phyloP scores from a whole-genome alignment of 92 coral and sea anemone genomes.

The Heliopora coerulea region DNA sequence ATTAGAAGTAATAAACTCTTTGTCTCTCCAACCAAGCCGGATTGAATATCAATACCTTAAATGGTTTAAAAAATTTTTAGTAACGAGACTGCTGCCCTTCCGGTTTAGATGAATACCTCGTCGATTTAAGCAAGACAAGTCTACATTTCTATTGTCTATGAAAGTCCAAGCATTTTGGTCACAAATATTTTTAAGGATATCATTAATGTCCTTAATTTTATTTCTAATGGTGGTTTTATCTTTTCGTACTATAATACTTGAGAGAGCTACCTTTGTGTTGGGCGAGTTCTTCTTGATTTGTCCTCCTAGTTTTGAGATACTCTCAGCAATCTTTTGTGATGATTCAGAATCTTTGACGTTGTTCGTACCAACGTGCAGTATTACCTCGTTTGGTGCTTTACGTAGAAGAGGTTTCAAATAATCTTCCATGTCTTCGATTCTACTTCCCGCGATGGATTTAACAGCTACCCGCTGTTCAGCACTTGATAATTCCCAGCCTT shows the following conservation, averaged over 20 bases:
- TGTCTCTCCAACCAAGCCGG: no score
- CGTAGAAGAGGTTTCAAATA: neutral
- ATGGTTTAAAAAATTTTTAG: neutral
- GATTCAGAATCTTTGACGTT: neutral
- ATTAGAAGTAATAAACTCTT: no score
- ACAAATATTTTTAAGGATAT: constrained; percentile 26
- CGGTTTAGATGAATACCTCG: constrained; percentile 42
- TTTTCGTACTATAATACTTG: constrained; percentile 43
- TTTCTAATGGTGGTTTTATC: constrained; percentile 45
- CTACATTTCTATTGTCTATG: constrained; percentile 18
- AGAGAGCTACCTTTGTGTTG: constrained; percentile 43
- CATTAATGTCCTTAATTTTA: constrained; percentile 44
- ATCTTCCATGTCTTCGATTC: neutral
- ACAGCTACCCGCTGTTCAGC: no score
- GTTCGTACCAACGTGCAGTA: neutral
- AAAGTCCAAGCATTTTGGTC: constrained; percentile 25
- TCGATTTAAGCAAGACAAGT: constrained; percentile 41
- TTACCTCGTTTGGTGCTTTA: neutral
- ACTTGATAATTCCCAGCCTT: no score
- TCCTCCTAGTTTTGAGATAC: constrained; percentile 53
- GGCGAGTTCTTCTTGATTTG: constrained; percentile 58
- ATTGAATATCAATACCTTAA: no score
- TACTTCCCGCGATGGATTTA: neutral
- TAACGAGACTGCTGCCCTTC: constrained; percentile 13
- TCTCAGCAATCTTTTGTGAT: constrained; percentile 49